Evolutionary conservation across 1,140 invertebrate genomes (phyloP), one percentile per base, ranked within the genome.

Genomic region (Berghia stephanieae): DNA sequence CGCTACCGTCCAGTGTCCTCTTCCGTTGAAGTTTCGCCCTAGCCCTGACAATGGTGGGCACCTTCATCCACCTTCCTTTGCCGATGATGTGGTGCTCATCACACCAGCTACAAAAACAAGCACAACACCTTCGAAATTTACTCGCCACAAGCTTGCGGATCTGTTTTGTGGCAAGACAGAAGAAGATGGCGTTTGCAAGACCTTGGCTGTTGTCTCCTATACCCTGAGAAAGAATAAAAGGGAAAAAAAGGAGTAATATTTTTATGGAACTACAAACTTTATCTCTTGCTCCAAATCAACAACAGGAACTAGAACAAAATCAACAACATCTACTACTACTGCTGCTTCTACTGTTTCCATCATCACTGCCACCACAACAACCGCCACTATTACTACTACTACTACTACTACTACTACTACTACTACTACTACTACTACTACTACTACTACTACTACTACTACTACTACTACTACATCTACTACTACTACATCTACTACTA

Each of bases 191-290:
- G 75, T 86, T 86, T 46, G 75, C 79, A 2, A 86, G 63, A 13
- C 82, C 83, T 40, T 84, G 83, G 21, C 78, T 57, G 49, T 84
- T 82, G 68, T 86, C 82, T 1, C 83, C 81, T 16, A 83, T 55
- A 18, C 77, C 84, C 84, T 86, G 79, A 5, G 76, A 75, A 63
- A 68, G 13, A 68, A 74, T 49, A 38, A 18, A 21, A 60, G 57
- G 3, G 34, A 66, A 43, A 52, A n/a, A n/a, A n/a, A n/a, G n/a
- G n/a, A n/a, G n/a, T n/a, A n/a, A n/a, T n/a, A n/a, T n/a, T n/a
- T n/a, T n/a, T n/a, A n/a, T n/a, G n/a, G n/a, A n/a, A n/a, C n/a
- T n/a, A n/a, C n/a, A n/a, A n/a, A n/a, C n/a, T n/a, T n/a, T n/a
- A n/a, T n/a, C n/a, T n/a, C n/a, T n/a, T n/a, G n/a, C n/a, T n/a